These are phyloP conservation scores for Enteromius radiatus DNA, from an alignment of 2,797 vertebrate species.

Conservation along the genomic window DNA sequence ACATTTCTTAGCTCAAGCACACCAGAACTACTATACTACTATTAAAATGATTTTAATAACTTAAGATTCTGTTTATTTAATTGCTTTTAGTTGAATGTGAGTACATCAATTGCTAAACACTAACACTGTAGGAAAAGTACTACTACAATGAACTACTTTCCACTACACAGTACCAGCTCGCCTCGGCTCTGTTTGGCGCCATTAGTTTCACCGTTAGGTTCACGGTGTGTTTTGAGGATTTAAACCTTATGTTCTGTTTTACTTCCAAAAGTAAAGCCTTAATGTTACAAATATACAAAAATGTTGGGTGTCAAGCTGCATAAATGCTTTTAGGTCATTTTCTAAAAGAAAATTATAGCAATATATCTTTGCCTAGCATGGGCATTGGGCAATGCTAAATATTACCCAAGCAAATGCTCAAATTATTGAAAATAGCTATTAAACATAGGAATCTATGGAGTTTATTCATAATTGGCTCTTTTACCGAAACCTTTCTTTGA, in stretches of 20 bases:
- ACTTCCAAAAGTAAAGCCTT: slow-evolving; percentile 6
- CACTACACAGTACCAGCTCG: too few species aligned
- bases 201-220: too few species aligned
- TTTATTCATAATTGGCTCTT: not conserved
- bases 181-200: too few species aligned
- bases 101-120: slow-evolving; percentile 6
- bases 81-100: slow-evolving; percentile 18
- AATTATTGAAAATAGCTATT: not conserved
- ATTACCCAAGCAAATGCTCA: not conserved
- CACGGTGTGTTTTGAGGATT: not conserved
- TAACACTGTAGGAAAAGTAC: slow-evolving; percentile 9
- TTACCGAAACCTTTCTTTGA: not conserved
- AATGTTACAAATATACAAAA: slow-evolving; percentile 1
- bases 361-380: not conserved
- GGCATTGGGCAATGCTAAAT: not conserved
- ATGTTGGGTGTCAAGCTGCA: not conserved
- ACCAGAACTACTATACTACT: not conserved
- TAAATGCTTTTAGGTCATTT: not conserved
- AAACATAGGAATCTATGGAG: not conserved
- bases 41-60: not conserved
- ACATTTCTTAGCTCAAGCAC: slow-evolving; percentile 18
- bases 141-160: not conserved
- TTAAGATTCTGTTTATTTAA: not conserved
- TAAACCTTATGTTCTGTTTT: not conserved
- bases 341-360: not conserved